phyloP scores from a whole-genome alignment of 2,113 vertebrate species.

The Brachypteracias leptosomus region DNA sequence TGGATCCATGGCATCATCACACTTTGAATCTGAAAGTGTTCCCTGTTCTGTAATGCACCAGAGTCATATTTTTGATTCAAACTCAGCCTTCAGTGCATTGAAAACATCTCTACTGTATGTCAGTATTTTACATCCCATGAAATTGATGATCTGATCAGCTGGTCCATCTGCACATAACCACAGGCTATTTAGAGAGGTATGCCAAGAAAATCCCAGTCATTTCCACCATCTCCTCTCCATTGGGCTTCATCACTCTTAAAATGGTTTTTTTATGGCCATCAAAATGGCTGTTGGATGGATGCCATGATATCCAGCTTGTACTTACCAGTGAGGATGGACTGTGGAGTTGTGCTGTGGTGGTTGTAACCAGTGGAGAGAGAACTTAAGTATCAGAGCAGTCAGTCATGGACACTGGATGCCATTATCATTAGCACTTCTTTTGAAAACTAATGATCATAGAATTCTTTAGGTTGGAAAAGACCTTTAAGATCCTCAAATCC shows the following conservation, averaged over 20 bases:
- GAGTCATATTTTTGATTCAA: neutral
- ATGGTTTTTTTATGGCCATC: neutral
- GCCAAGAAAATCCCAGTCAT: neutral
- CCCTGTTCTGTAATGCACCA: neutral
- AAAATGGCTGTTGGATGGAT: neutral
- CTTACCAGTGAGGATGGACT: neutral
- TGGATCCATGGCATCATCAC: neutral
- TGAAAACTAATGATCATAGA: neutral
- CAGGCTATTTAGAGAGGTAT: neutral
- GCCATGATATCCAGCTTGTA: neutral
- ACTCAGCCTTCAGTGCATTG: neutral
- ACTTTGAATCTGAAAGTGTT: neutral
- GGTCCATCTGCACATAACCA: neutral
- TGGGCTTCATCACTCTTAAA: neutral
- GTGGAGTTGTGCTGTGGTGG: neutral
- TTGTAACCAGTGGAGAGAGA: neutral
- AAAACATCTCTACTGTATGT: neutral
- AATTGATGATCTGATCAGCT: neutral
- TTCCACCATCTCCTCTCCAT: neutral
- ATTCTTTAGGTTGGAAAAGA: neutral
- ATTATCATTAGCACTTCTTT: neutral
- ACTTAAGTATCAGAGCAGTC: neutral
- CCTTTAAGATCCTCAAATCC: neutral
- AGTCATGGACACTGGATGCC: neutral
- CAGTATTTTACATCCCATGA: neutral